Conservation (phyloP, 2,113 vertebrate genomes). For the Petromus typicus region DNA sequence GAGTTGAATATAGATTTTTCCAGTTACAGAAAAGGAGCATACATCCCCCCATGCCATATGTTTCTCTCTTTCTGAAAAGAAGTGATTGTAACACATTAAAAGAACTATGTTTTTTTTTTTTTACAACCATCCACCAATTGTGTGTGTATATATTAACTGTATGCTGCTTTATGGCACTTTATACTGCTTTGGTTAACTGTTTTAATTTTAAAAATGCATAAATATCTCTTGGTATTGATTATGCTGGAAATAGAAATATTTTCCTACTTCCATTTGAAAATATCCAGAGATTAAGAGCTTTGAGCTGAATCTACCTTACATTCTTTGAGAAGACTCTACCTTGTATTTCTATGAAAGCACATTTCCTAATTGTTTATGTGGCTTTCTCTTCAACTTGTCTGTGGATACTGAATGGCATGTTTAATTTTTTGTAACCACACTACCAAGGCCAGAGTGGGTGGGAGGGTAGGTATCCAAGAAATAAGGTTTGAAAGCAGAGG, state of each 20-base stretch:
- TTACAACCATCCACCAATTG: too few species aligned
- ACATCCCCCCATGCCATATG: background rate
- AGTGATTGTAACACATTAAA: background rate
- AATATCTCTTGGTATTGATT: background rate
- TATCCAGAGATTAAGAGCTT: background rate
- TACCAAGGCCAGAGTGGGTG: background rate
- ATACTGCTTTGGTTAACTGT: background rate
- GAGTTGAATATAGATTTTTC: constrained; percentile 7
- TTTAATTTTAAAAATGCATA: constrained; percentile 26
- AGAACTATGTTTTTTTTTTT: background rate
- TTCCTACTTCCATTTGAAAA: background rate
- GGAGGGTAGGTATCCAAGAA: background rate
- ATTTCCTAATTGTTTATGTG: background rate
- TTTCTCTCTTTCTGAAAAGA: constrained; percentile 42
- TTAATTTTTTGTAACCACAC: background rate
- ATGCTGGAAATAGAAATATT: background rate
- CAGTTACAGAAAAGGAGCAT: background rate
- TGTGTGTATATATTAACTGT: background rate
- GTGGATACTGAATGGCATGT: too few species aligned
- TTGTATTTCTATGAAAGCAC: background rate
- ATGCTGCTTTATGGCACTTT: background rate
- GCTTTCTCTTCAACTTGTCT: background rate
- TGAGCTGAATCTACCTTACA: background rate
- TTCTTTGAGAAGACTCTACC: background rate
- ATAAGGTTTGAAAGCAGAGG: background rate